Evolutionary conservation across 1,140 invertebrate genomes (phyloP), one percentile per base, ranked within the genome.

Genomic region (Cydia strobilella): DNA sequence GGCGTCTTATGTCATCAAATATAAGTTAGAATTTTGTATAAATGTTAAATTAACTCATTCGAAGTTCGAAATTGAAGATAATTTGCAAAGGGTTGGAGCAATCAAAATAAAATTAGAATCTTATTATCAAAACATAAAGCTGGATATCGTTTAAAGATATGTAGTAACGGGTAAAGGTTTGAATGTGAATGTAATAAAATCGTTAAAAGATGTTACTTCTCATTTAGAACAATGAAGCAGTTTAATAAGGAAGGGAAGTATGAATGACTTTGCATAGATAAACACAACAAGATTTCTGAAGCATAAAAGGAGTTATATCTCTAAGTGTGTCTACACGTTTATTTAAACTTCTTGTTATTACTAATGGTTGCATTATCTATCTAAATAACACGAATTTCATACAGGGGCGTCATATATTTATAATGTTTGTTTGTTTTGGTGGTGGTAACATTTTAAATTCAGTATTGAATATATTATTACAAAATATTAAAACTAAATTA

Each of bases 161-260:
- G 35, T 12, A 69, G 65, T 69, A 18, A 42, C 35, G 65, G 65
- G 13, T 72, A 79, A 80, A 78, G 79, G 82, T 84, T 84, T 78
- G 80, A 82, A 88, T 84, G 81, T 85, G 81, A 84, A 77, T 77
- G 75, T 77, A 73, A 75, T 62, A 76, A 79, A 80, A 79, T 82
- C 72, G 45, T 82, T 86, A 87, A 86, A 82, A 83, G 76, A 77
- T 84, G 81, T 86, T 84, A 82, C 87, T 88, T 86, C 83, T 80
- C 74, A 75, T 76, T 80, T 85, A 88, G 86, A 89, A 89, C 88
- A 89, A 89, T 87, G 84, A 83, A 74, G 73, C 76, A 78, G 76
- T 83, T 83, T 85, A 79, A 76, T 77, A 69, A 35, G 63, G 75
- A 84, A 86, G 86, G 86, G 88, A 87, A 88, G 82, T 86, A 78